phyloP scores from a whole-genome alignment of 2,797 vertebrate species.

The Dicrostonyx torquatus region DNA sequence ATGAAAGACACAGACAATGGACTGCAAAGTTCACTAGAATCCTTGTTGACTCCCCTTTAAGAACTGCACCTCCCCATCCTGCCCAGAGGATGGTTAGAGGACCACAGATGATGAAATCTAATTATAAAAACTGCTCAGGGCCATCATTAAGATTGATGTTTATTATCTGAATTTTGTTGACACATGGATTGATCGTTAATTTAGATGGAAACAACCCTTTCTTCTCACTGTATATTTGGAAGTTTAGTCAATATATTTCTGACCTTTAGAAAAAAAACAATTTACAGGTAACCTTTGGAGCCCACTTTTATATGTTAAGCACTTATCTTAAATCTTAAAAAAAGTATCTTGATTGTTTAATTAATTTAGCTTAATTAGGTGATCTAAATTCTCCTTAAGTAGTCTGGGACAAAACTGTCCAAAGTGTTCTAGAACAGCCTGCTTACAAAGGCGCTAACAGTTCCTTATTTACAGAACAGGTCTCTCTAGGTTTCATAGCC shows the following conservation, averaged over 20 bases:
- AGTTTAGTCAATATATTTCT: conserved; percentile 52
- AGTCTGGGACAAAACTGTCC: neutral
- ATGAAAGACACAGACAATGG: neutral
- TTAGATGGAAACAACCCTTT: conserved; percentile 43
- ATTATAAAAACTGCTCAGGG: conserved; percentile 69
- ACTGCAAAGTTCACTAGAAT: neutral
- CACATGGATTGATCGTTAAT: conserved; percentile 63
- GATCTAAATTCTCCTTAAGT: conserved; percentile 42
- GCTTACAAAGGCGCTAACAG: conserved; percentile 29
- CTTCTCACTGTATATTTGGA: conserved; percentile 23
- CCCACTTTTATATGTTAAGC: conserved; percentile 58
- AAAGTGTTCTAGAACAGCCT: conserved; percentile 20
- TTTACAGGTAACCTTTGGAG: conserved; percentile 40
- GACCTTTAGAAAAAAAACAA: conserved; percentile 40
- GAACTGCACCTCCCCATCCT: neutral
- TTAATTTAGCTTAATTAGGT: conserved; percentile 34
- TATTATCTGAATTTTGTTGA: conserved; percentile 71
- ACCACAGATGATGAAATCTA: conserved; percentile 62
- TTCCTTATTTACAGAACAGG: neutral
- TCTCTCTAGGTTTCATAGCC: neutral
- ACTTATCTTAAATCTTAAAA: conserved; percentile 35
- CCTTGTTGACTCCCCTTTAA: neutral
- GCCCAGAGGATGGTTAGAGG: conserved; percentile 38
- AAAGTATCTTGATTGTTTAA: conserved; percentile 57
- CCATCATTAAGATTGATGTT: conserved; percentile 62